Evolutionary conservation across 2,888 invertebrate species (phyloP).

Genomic region (Orthosia cruda): DNA sequence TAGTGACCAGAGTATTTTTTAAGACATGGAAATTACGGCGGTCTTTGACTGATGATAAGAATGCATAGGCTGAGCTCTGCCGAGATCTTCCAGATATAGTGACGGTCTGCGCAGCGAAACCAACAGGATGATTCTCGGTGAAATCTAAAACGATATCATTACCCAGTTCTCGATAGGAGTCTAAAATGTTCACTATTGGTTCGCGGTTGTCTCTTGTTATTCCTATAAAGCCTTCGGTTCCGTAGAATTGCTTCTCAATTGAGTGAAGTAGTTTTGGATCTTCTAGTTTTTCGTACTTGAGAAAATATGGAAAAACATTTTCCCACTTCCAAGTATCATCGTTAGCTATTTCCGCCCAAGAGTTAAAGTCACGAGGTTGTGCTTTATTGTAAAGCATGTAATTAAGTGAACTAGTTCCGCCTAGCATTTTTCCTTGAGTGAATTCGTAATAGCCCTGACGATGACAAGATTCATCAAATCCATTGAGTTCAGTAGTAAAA

Average conservation of each 20-base stretch:
- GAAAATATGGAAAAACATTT: constrained; percentile 72
- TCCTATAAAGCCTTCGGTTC: constrained; percentile 67
- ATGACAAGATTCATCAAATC: constrained; percentile 56
- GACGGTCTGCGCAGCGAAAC: constrained; percentile 63
- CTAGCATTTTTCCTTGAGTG: constrained; percentile 76
- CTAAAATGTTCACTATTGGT: constrained; percentile 64
- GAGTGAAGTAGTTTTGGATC: constrained; percentile 62
- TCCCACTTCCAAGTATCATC: constrained; percentile 75
- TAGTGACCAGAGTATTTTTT: constrained; percentile 70
- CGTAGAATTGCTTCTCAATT: constrained; percentile 60
- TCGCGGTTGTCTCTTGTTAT: constrained; percentile 64
- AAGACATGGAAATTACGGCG: constrained; percentile 71
- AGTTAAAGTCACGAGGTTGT: constrained; percentile 72
- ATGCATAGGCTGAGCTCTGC: constrained; percentile 86
- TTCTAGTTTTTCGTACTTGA: constrained; percentile 72
- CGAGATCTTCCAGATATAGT: constrained; percentile 76
- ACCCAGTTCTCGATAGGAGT: constrained; percentile 82
- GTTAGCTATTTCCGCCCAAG: constrained; percentile 68
- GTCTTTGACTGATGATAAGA: constrained; percentile 66
- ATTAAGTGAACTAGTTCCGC: constrained; percentile 77
- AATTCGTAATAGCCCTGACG: constrained; percentile 55
- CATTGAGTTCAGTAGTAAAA: constrained; percentile 70
- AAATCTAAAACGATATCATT: constrained; percentile 74
- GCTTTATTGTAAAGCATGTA: constrained; percentile 75
- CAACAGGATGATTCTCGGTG: constrained; percentile 77